Base-by-base conservation (phyloP, 2,888 invertebrate genomes). In the Cloeon dipterum region DNA sequence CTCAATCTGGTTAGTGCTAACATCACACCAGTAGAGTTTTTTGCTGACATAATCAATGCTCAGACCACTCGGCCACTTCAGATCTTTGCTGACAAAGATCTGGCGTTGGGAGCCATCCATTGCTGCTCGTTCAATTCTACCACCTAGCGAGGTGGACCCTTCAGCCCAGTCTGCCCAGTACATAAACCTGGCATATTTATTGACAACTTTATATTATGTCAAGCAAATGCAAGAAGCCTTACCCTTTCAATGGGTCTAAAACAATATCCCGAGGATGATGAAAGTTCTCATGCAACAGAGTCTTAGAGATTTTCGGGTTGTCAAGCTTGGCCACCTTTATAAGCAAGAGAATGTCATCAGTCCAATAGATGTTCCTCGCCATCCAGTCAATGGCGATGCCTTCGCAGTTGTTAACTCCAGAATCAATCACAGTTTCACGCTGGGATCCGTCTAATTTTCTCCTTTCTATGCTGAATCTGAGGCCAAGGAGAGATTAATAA, bases 381-480 rank as follows among this genome's bases (percentile, higher is more conserved):
- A 82, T 66, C 79, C 81, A 83, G 57, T 89, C 88, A 39, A 82
- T 67, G 25, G 83, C 82, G 43, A 88, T 54, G 4, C 78, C 77
- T 48, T 77, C 74, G 47, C 72, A 71, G 51, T 68, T 66, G 45
- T 66, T 65, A 2, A 71, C 60, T 38, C 65, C 65, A 26, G 65
- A 61, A 2, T 61, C 60, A 13, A 72, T 52, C 47, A 75, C 63
- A 26, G 63, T 57, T 51, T 68, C 65, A 32, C 65, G 62, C 2
- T 55, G 57, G 14, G 57, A 54, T 10, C 71, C 72, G 52, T 70
- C 68, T 35, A 76, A 52, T 42, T 64, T 65, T 51, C 72, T 74
- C 2, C 72, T 62, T 32, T 66, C 66, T 39, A 79, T 72, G 43
- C 63, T 61, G 50, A 63, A 69, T 46, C 62, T 65, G 50, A n/a